These are phyloP conservation scores for Aplysina aerophoba DNA, from an alignment of 37 sponge, comb jelly and placozoan species.

Conservation along the genomic window DNA sequence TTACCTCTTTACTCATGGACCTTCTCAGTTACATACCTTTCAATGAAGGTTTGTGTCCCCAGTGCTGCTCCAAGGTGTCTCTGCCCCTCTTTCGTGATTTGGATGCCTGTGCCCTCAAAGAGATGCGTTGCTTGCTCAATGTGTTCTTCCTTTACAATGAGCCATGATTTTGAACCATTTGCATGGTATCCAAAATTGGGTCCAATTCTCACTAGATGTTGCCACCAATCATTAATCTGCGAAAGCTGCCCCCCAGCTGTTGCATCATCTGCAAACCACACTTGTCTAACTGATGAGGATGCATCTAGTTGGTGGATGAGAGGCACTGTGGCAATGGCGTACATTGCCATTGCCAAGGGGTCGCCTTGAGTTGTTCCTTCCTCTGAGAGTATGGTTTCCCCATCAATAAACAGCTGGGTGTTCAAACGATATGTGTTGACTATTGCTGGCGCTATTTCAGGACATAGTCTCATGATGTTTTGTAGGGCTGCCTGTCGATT, in stretches of 20 bases:
- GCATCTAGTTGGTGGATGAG: slow-evolving; percentile 32
- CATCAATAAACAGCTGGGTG: slow-evolving; percentile 33
- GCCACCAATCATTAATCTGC: background rate
- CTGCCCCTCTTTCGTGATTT: too few species aligned
- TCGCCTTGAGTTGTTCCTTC: slow-evolving; percentile 59
- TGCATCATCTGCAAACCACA: slow-evolving; percentile 21
- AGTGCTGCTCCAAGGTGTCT: too few species aligned
- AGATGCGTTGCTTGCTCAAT: too few species aligned
- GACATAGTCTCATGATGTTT: slow-evolving; percentile 44
- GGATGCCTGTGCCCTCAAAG: too few species aligned
- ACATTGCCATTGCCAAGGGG: slow-evolving; percentile 62
- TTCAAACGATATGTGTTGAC: slow-evolving; percentile 31
- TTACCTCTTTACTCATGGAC: too few species aligned
- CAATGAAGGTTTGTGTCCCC: too few species aligned
- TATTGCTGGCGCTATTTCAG: slow-evolving; percentile 20
- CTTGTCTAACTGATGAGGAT: background rate
- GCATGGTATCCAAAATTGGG: background rate
- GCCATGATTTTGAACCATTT: background rate
- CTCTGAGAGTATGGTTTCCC: slow-evolving; percentile 34
- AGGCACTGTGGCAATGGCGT: slow-evolving; percentile 47
- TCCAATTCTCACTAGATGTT: background rate
- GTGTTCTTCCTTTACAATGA: slow-evolving; percentile 1
- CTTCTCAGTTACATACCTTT: too few species aligned
- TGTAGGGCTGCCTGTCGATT: slow-evolving; percentile 43
- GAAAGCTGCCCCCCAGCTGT: background rate